Evolutionary conservation across 2,113 vertebrate genomes (phyloP).

Genomic region (Cyrtonyx montezumae): DNA sequence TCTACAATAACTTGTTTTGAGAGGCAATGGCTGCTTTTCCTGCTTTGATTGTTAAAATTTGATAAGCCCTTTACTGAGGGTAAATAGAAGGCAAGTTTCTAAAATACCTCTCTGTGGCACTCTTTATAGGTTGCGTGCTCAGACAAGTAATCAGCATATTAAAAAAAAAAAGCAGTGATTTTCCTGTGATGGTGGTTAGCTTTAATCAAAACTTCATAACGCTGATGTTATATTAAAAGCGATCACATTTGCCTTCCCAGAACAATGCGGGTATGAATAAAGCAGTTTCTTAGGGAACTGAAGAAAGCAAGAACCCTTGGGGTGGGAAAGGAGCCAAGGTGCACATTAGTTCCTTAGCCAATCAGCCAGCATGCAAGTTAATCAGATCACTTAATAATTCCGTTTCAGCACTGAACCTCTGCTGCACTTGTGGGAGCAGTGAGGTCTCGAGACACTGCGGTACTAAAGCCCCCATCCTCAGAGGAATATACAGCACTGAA

Average conservation of each 20-base stretch:
- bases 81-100: not conserved
- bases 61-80: not conserved
- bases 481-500: not conserved
- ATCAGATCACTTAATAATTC: conserved; percentile 29
- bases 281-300: not conserved
- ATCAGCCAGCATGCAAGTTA: not conserved
- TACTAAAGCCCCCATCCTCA: not conserved
- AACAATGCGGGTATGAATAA: not conserved
- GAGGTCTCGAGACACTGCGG: not conserved
- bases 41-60: not conserved
- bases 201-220: conserved; percentile 23
- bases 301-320: not conserved
- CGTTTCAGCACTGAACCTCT: not conserved
- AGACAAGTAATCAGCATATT: not conserved
- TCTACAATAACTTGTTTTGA: not conserved
- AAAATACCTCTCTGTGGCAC: not conserved
- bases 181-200: not conserved
- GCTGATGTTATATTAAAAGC: conserved; percentile 27
- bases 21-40: not conserved
- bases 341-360: conserved; percentile 5
- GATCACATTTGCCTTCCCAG: not conserved
- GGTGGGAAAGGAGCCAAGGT: not conserved
- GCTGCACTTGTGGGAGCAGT: not conserved
- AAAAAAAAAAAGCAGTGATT: not conserved
- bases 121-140: not conserved